phyloP scores from a whole-genome alignment of 2,113 vertebrate genomes.

The Meleagris gallopavo region DNA sequence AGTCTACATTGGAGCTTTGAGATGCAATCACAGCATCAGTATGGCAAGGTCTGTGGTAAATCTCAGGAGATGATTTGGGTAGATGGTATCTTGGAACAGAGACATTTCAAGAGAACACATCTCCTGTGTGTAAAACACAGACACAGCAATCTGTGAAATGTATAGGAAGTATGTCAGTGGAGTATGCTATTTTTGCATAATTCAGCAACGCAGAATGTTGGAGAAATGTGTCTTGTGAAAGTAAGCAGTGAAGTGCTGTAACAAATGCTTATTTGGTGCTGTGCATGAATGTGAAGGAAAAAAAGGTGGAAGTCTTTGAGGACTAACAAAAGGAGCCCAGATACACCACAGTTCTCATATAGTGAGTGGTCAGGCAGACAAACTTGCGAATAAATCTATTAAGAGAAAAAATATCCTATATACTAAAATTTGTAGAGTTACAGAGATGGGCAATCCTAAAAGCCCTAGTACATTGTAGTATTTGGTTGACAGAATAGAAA shows the following conservation, averaged over 20 bases:
- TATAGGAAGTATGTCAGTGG: not conserved
- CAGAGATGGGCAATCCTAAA: not conserved
- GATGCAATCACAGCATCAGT: not conserved
- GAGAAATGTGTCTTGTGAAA: not conserved
- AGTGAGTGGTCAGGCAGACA: not conserved
- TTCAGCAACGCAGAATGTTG: rapidly evolving
- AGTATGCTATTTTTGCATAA: not conserved
- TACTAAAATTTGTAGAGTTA: not conserved
- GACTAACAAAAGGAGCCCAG: not conserved
- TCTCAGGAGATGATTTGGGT: not conserved
- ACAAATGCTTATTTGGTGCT: not conserved
- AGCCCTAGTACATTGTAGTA: not conserved
- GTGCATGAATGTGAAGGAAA: not conserved
- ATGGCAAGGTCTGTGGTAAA: not conserved
- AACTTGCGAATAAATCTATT: not conserved
- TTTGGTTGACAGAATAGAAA: not conserved
- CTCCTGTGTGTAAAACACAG: not conserved
- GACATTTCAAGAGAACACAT: not conserved
- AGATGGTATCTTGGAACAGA: not conserved
- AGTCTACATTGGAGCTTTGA: rapidly evolving
- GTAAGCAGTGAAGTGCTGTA: not conserved
- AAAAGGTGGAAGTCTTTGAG: not conserved
- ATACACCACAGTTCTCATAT: not conserved
- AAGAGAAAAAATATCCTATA: not conserved
- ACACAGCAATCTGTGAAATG: not conserved